Conservation (phyloP, 2,888 invertebrate species). For the Allygus modestus region DNA sequence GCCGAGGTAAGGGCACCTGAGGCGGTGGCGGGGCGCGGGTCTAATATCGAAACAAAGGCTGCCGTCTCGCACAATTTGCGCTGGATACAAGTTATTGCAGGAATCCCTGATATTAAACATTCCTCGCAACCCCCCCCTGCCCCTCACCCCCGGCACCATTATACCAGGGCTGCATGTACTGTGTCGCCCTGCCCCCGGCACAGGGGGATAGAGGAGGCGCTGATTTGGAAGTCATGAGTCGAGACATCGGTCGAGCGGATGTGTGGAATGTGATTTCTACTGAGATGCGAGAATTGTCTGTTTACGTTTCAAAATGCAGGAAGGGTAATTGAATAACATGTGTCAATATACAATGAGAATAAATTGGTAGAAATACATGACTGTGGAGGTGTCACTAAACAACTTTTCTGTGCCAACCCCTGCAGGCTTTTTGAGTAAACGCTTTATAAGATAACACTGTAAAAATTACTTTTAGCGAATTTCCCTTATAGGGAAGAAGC, state of each 20-base stretch:
- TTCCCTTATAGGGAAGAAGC: no score
- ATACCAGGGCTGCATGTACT: neutral
- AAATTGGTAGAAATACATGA: no score
- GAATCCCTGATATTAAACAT: conserved; percentile 62
- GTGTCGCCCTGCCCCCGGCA: neutral
- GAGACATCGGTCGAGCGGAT: neutral
- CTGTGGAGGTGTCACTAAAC: no score
- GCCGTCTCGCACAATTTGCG: conserved; percentile 65
- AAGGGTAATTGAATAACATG: no score
- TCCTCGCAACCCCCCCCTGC: conserved; percentile 46
- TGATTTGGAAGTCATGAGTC: conserved; percentile 24
- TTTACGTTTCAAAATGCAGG: no score
- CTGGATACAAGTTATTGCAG: conserved; percentile 62
- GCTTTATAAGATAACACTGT: no score
- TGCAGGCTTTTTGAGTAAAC: no score
- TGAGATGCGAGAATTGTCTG: no score
- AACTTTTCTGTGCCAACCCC: no score
- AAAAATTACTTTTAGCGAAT: no score
- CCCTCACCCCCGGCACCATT: neutral
- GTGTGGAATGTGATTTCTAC: neutral
- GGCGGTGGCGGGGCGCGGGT: conserved; percentile 64
- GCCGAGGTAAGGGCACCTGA: conserved; percentile 60
- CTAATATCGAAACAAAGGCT: conserved; percentile 64
- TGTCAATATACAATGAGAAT: no score
- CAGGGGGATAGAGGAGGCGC: neutral